Conservation (phyloP, 1,140 invertebrate species). For the Cylas formicarius region DNA sequence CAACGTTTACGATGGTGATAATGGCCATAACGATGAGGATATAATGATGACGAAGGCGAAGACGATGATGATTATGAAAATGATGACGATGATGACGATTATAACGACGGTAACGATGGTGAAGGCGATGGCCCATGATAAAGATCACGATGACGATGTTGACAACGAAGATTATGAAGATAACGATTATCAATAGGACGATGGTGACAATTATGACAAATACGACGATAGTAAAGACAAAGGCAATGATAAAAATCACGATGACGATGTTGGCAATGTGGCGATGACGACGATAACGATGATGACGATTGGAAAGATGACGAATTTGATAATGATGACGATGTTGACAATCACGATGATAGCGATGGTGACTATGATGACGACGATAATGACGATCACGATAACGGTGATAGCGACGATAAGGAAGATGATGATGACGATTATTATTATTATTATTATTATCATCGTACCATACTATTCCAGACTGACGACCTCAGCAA, state of each 20-base stretch:
- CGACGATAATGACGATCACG: not conserved
- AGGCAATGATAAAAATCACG: not conserved
- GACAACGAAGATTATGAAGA: not conserved
- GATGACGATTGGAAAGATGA: too few relatives aligned
- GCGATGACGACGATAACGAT: too few relatives aligned
- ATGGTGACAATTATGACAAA: not conserved
- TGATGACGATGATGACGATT: not conserved
- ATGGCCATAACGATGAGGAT: not conserved
- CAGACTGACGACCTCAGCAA: too few relatives aligned
- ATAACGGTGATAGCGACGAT: not conserved
- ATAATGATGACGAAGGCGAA: not conserved
- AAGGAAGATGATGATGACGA: too few relatives aligned
- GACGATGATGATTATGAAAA: conserved; percentile 1
- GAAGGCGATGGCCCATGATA: not conserved
- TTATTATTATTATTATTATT: too few relatives aligned
- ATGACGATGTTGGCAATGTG: too few relatives aligned
- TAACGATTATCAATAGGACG: not conserved
- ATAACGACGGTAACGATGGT: not conserved
- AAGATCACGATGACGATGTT: not conserved
- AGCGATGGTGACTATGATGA: not conserved
- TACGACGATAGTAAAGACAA: not conserved
- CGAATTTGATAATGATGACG: not conserved
- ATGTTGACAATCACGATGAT: not conserved
- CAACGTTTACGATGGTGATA: not conserved
- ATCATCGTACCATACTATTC: too few relatives aligned